Evolutionary conservation across 2,113 vertebrate species (phyloP).

Genomic region (Rhagologus leucostigma): DNA sequence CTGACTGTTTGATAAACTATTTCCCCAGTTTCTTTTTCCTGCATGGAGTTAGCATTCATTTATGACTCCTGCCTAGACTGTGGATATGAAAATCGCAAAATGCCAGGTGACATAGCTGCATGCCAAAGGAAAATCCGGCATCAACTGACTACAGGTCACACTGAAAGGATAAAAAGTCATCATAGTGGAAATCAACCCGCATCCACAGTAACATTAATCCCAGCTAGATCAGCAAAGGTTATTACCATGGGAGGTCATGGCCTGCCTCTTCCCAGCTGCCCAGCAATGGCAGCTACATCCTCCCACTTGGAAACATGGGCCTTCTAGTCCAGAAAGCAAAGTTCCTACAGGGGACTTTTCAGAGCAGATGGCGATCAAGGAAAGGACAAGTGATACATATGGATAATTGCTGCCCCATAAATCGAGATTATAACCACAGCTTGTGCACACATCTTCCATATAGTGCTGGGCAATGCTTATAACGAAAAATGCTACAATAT

Average conservation of each 20-base stretch:
- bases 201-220: background rate
- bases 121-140: background rate
- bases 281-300: background rate
- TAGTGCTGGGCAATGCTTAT: background rate
- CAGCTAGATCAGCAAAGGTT: background rate
- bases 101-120: background rate
- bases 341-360: background rate
- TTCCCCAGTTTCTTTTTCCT: background rate
- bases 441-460: background rate
- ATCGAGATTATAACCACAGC: background rate
- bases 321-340: background rate
- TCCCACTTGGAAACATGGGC: background rate
- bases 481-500: background rate
- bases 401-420: background rate
- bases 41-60: background rate
- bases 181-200: background rate
- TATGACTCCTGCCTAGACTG: background rate
- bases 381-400: background rate
- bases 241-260: background rate
- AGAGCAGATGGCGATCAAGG: background rate
- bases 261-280: background rate
- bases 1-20: background rate
- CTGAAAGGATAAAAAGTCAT: background rate
- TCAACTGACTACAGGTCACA: background rate
- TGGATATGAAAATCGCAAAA: background rate